Conservation (phyloP, 2,797 vertebrate species). For the Otolemur crassicaudatus region DNA sequence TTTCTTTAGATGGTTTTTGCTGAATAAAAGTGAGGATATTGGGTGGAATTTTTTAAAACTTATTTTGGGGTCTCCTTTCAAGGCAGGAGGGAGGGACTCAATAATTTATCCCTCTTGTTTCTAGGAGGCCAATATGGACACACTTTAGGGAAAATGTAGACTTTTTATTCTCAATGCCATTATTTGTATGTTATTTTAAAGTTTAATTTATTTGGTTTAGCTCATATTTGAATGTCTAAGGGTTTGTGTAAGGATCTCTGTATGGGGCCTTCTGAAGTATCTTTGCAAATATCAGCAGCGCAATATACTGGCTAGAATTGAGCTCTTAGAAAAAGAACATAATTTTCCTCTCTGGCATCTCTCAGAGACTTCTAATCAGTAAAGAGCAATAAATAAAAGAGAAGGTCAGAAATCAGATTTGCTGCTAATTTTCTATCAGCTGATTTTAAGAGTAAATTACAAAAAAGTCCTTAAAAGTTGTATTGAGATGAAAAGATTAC, state of each 20-base stretch:
- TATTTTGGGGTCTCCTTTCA: background rate
- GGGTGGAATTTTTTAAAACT: background rate
- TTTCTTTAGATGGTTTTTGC: background rate
- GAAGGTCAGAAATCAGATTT: slow-evolving; percentile 60
- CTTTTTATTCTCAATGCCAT: background rate
- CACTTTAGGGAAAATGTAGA: background rate
- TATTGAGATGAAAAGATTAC: background rate
- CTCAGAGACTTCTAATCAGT: slow-evolving; percentile 30
- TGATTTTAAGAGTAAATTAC: background rate
- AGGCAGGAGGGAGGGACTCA: background rate
- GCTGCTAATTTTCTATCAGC: slow-evolving; percentile 62
- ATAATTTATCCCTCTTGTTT: background rate
- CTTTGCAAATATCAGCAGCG: background rate
- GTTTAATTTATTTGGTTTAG: background rate
- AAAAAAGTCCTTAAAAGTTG: background rate
- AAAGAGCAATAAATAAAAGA: slow-evolving; percentile 53
- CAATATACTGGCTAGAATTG: background rate
- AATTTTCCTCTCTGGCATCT: slow-evolving; percentile 32
- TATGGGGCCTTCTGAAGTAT: background rate
- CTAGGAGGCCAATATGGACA: background rate
- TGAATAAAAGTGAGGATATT: background rate
- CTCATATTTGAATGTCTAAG: background rate
- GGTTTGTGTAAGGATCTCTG: background rate
- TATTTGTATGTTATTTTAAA: background rate
- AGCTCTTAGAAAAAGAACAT: background rate